Evolutionary conservation across 2,888 invertebrate species (phyloP).

Genomic region (Serrognathus titanus): DNA sequence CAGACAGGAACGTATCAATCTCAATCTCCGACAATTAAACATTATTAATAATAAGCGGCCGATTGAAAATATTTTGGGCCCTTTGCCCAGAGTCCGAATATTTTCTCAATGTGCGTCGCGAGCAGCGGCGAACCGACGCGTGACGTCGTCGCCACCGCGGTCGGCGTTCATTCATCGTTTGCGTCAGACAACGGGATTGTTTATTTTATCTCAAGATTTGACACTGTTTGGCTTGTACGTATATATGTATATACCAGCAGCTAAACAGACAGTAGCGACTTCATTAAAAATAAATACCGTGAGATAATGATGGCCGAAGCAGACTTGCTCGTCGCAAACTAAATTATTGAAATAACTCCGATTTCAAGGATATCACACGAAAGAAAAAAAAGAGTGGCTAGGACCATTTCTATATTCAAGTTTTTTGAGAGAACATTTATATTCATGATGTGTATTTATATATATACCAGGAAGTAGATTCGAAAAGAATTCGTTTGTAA

Average conservation of each 20-base stretch:
- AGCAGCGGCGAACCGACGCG: constrained; percentile 8
- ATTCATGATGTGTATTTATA: too few relatives aligned
- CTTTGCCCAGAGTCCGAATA: background rate
- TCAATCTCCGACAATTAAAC: too few relatives aligned
- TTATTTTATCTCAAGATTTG: constrained; percentile 19
- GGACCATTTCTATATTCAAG: too few relatives aligned
- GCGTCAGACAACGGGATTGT: constrained; percentile 22
- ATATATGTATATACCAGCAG: background rate
- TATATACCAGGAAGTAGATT: too few relatives aligned
- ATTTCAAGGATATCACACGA: background rate
- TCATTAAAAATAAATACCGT: constrained; percentile 7
- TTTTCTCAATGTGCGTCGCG: background rate
- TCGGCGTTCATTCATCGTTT: constrained; percentile 25
- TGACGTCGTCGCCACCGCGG: constrained; percentile 20
- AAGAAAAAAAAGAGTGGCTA: background rate
- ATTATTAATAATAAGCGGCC: too few relatives aligned
- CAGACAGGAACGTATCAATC: too few relatives aligned
- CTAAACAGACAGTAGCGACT: background rate
- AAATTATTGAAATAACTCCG: background rate
- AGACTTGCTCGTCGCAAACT: background rate
- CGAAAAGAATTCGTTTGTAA: too few relatives aligned
- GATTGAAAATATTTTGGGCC: background rate
- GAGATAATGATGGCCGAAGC: background rate
- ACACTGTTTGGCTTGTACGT: constrained; percentile 17
- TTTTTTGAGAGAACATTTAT: too few relatives aligned